These are phyloP conservation scores for Amazona guildingii DNA, from an alignment of 2,113 vertebrate genomes.

Conservation along the genomic window DNA sequence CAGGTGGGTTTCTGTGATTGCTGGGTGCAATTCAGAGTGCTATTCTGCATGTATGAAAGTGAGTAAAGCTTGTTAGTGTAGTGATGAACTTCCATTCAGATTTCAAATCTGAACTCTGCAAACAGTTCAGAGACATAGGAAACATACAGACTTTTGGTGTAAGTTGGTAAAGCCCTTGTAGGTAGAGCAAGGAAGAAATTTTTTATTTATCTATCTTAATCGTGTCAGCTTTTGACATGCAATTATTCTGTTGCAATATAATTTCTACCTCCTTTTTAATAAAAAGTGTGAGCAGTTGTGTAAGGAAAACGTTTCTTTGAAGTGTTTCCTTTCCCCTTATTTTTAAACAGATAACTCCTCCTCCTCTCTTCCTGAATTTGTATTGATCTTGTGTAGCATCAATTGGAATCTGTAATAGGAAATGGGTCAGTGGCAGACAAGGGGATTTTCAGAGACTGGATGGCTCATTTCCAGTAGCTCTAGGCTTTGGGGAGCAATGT, in stretches of 20 bases:
- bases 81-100: neutral
- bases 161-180: neutral
- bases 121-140: neutral
- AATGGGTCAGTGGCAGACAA: neutral
- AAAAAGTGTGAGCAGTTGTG: accelerated
- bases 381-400: neutral
- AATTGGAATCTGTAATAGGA: neutral
- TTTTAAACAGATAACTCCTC: neutral
- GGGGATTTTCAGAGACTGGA: neutral
- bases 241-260: neutral
- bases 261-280: neutral
- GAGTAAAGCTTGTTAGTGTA: neutral
- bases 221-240: neutral
- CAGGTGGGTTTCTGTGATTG: neutral
- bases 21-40: neutral
- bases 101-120: neutral
- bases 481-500: neutral
- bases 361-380: neutral
- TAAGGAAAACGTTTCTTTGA: neutral
- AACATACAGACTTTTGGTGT: neutral
- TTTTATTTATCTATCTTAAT: neutral
- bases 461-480: neutral
- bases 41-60: neutral
- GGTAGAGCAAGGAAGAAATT: neutral
- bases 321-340: neutral